Percentiles rank a stretch among this genome's conserved stretches.
Conservation (phyloP, 1,140 invertebrate species). For the Heliconius nattereri region DNA sequence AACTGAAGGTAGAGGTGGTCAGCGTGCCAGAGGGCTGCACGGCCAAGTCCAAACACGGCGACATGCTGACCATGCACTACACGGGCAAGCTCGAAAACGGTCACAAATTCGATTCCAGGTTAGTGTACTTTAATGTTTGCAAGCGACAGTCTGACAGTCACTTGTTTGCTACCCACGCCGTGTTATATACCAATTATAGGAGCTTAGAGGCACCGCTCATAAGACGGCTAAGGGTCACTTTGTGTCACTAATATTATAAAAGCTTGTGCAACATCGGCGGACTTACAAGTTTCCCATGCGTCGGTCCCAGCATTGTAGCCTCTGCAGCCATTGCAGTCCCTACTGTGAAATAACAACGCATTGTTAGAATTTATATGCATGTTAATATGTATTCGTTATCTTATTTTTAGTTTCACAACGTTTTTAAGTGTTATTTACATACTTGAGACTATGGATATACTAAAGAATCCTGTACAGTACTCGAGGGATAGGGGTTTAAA, state of each 20-base stretch:
- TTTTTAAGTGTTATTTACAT: background rate
- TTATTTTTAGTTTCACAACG: slow-evolving; percentile 1
- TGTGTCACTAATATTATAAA: background rate
- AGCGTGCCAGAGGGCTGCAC: slow-evolving; percentile 91
- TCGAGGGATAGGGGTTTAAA: too few species aligned
- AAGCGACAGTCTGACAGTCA: too few species aligned
- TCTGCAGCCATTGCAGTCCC: background rate
- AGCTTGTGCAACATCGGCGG: background rate
- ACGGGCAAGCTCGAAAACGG: slow-evolving; percentile 93
- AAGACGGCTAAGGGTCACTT: background rate
- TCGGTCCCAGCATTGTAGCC: background rate
- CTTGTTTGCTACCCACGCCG: background rate
- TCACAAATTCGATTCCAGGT: slow-evolving; percentile 97
- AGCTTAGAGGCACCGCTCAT: too few species aligned
- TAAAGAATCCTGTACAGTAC: too few species aligned
- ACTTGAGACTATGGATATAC: too few species aligned
- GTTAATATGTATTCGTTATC: background rate
- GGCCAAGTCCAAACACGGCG: slow-evolving; percentile 90
- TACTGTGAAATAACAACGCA: slow-evolving; percentile 3
- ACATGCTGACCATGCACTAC: slow-evolving; percentile 97
- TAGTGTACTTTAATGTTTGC: slow-evolving; percentile 53
- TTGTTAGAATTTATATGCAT: background rate
- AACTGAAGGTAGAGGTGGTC: slow-evolving; percentile 91
- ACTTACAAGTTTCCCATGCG: background rate
- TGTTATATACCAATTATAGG: too few species aligned